A percentile compares a stretch with the other conserved stretches of the same genome.
These are phyloP conservation scores for Agriopis aurantiaria DNA, from an alignment of 2,888 invertebrate species.

Conservation along the genomic window DNA sequence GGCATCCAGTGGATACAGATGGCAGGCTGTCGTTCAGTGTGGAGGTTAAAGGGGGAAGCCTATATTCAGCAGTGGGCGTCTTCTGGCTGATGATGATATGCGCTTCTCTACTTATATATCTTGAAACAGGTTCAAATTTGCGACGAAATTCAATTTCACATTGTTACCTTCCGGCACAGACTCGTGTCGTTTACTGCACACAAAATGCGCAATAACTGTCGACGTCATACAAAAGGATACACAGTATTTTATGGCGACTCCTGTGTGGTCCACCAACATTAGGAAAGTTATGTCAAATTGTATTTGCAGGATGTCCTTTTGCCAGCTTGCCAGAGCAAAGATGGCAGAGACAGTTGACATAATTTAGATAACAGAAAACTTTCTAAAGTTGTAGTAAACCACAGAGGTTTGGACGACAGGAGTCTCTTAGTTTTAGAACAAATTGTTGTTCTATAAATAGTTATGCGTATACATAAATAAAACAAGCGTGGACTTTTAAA, in stretches of 20 bases:
- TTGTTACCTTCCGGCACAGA: constrained; percentile 43
- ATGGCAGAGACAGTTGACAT: neutral
- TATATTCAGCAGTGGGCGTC: too few relatives aligned
- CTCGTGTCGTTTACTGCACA: constrained; percentile 32
- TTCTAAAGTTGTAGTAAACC: neutral
- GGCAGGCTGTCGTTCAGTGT: too few relatives aligned
- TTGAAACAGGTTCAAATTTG: constrained; percentile 17
- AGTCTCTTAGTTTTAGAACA: too few relatives aligned
- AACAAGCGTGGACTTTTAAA: too few relatives aligned
- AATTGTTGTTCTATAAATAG: too few relatives aligned
- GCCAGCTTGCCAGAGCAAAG: neutral
- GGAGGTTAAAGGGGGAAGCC: too few relatives aligned
- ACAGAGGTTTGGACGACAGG: too few relatives aligned
- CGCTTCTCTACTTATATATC: neutral
- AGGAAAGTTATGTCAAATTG: constrained; percentile 30
- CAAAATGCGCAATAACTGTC: constrained; percentile 40
- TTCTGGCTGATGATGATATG: too few relatives aligned
- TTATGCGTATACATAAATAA: too few relatives aligned
- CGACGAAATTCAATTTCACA: constrained; percentile 20
- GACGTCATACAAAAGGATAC: constrained; percentile 33
- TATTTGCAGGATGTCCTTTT: constrained; percentile 1
- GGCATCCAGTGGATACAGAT: too few relatives aligned
- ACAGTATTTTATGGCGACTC: constrained; percentile 31
- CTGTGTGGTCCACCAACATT: constrained; percentile 37
- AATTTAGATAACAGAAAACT: neutral